Evolutionary conservation across 2,888 invertebrate genomes (phyloP), one percentile per base, ranked within the genome.

Genomic region (Orthosia incerta): DNA sequence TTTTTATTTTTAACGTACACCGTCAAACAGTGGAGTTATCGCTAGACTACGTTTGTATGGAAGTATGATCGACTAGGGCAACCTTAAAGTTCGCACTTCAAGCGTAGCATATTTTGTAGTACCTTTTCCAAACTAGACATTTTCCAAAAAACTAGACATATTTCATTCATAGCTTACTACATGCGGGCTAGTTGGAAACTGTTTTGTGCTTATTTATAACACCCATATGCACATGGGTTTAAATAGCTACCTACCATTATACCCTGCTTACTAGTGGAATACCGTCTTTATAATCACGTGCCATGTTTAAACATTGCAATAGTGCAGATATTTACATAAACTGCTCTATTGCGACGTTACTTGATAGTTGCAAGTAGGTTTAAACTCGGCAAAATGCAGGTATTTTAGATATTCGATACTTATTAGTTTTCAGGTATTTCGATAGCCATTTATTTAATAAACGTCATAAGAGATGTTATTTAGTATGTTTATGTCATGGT

Each of bases 281-380:
- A 12, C 15, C 0, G 7, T 12, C 56, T 50, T 80, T 67, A 82
- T 13, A 67, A 78, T 80, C 72, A 65, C 64, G 79, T 80, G 59
- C 72, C n/a, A 45, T 57, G 70, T 82, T 78, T 59, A 50, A 72
- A 67, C 48, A 78, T 78, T 82, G 79, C 79, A 82, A 79, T 82
- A 78, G 51, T 82, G 53, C 63, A 64, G 63, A 64, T 79, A 82
- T 82, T 78, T 64, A 67, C 71, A 77, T 79, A 61, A 77, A 82
- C 79, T 72, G 66, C 48, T 82, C 51, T 56, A 64, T 64, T 67
- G 66, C 78, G 63, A 71, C 48, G 77, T 57, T 59, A 71, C 51
- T 45, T 48, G 15, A 51, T 50, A 12, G 31, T 46, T 79, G 50
- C 45, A 51, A 64, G 23, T 74, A 46, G 4, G 23, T 65, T 26